phyloP scores from a whole-genome alignment of 2,888 invertebrate species.

The Balanococcus diminutus region DNA sequence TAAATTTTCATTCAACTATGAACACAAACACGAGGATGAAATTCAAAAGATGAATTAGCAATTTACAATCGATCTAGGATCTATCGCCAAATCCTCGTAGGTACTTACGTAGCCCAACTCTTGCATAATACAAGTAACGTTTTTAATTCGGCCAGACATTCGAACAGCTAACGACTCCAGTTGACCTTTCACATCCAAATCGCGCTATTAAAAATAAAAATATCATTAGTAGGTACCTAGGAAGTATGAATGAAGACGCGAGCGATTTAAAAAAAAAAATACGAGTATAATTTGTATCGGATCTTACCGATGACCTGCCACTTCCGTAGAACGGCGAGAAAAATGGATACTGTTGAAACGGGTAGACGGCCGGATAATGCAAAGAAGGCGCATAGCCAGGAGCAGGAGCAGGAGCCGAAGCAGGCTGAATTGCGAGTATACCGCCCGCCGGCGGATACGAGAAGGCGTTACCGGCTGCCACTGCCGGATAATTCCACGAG shows the following conservation, averaged over 20 bases:
- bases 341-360: constrained; percentile 48
- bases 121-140: constrained; percentile 75
- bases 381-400: neutral
- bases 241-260: too few species aligned
- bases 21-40: neutral
- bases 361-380: constrained; percentile 40
- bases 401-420: neutral
- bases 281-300: neutral
- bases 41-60: neutral
- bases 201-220: constrained; percentile 63
- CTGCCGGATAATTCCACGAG: constrained; percentile 17
- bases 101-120: constrained; percentile 69
- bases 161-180: constrained; percentile 66
- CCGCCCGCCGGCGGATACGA: neutral
- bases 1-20: constrained; percentile 67
- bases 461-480: neutral
- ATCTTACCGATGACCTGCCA: constrained; percentile 64
- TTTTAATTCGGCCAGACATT: constrained; percentile 66
- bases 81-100: neutral
- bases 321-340: constrained; percentile 57
- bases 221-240: neutral
- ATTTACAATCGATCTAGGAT: too few species aligned
- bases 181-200: constrained; percentile 69
- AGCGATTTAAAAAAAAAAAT: too few species aligned
- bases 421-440: neutral